Evolutionary conservation across 2,113 vertebrate species (phyloP).

Genomic region (Lichenostomus cassidix): DNA sequence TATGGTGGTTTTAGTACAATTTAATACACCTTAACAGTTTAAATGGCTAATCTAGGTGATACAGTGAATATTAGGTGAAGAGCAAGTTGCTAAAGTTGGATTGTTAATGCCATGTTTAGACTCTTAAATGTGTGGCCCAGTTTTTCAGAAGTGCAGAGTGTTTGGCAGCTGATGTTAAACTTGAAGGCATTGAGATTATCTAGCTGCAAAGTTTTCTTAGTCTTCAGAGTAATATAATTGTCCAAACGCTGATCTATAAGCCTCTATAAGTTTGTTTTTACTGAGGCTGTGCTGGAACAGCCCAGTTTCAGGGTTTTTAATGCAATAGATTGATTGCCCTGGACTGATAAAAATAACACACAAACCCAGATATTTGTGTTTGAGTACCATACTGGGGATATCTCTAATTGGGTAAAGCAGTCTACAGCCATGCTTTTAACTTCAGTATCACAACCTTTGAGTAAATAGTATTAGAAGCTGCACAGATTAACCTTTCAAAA

Average conservation of each 20-base stretch:
- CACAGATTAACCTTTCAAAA: neutral
- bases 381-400: neutral
- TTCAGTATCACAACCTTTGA: neutral
- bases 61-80: neutral
- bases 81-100: neutral
- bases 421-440: neutral
- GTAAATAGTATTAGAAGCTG: neutral
- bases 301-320: neutral
- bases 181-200: neutral
- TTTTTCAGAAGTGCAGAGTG: neutral
- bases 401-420: neutral
- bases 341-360: neutral
- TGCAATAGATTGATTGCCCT: neutral
- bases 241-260: neutral
- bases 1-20: neutral
- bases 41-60: neutral
- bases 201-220: neutral
- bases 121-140: neutral
- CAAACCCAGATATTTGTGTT: neutral
- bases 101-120: neutral
- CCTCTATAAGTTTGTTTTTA: neutral
- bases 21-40: neutral
- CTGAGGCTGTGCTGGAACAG: neutral
- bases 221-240: neutral
- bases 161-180: neutral